phyloP scores from a whole-genome alignment of 92 coral and sea anemone genomes.

The Phymanthus crucifer region DNA sequence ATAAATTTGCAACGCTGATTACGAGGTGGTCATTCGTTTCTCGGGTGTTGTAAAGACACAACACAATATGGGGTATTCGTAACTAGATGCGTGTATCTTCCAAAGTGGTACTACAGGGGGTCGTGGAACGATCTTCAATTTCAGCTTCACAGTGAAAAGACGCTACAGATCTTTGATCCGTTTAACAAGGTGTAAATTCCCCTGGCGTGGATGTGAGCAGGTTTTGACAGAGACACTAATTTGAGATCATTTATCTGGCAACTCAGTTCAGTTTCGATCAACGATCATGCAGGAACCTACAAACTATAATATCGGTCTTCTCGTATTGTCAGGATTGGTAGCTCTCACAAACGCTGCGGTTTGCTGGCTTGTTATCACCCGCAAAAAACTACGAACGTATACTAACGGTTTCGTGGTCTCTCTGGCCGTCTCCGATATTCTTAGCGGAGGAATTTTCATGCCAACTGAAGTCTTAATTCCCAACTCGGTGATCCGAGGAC shows the following conservation, averaged over 20 bases:
- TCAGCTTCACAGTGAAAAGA: background rate
- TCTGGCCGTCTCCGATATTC: slow-evolving; percentile 64
- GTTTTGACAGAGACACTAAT: background rate
- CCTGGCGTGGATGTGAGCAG: background rate
- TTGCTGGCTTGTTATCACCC: slow-evolving; percentile 45
- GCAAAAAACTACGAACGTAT: slow-evolving; percentile 49
- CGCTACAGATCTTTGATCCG: background rate
- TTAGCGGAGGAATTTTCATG: slow-evolving; percentile 59
- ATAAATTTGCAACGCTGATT: slow-evolving; percentile 5
- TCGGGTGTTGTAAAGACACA: background rate
- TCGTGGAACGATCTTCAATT: background rate
- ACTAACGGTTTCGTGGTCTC: slow-evolving; percentile 69
- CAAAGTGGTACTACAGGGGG: slow-evolving; percentile 1
- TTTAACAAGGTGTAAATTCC: background rate
- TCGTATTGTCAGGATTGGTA: slow-evolving; percentile 28
- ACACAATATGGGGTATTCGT: slow-evolving; percentile 11
- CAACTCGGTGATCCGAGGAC: slow-evolving; percentile 29
- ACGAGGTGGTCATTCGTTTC: background rate
- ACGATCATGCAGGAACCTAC: slow-evolving; percentile 16
- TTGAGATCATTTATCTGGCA: background rate
- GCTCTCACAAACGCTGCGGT: slow-evolving; percentile 47
- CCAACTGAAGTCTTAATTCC: slow-evolving; percentile 53
- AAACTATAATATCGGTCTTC: background rate
- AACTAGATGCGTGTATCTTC: background rate
- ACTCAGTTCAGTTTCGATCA: background rate